A percentile compares a stretch with the other conserved stretches of the same genome.
phyloP scores from a whole-genome alignment of 2,797 vertebrate genomes.

The Artibeus jamaicensis region DNA sequence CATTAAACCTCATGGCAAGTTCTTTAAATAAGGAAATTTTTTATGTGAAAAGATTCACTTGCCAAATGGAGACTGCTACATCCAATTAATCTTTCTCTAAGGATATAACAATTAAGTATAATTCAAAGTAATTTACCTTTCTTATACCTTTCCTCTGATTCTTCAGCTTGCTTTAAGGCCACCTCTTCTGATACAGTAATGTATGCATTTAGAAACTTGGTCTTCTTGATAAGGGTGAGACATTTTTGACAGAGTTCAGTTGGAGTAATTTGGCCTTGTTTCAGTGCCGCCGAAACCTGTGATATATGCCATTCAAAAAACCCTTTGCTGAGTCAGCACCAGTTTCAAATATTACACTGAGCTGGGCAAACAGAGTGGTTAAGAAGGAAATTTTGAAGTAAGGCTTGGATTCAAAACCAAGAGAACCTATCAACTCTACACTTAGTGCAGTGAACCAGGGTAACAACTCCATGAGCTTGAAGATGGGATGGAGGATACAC shows the following conservation, averaged over 20 bases:
- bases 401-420: not conserved
- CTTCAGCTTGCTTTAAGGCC: slow-evolving; percentile 91
- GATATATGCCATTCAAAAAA: slow-evolving; percentile 1
- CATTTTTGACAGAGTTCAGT: slow-evolving; percentile 92
- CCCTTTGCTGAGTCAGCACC: not conserved
- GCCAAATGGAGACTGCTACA: slow-evolving; percentile 3
- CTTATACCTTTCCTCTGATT: slow-evolving; percentile 88
- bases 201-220: slow-evolving; percentile 91
- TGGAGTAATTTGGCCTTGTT: slow-evolving; percentile 88
- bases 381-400: not conserved
- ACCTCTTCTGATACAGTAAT: slow-evolving; percentile 90
- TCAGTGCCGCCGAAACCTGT: slow-evolving; percentile 90
- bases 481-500: not conserved
- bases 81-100: slow-evolving; percentile 17
- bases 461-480: not conserved
- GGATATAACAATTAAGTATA: not conserved
- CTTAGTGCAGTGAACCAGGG: not conserved
- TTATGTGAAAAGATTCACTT: slow-evolving; percentile 34
- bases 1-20: not conserved
- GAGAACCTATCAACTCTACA: not conserved
- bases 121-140: slow-evolving; percentile 82
- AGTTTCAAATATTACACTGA: not conserved
- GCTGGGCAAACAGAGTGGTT: not conserved
- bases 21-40: slow-evolving; percentile 36
- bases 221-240: slow-evolving; percentile 89